A percentile compares a stretch with the other conserved stretches of the same genome.
phyloP scores from a whole-genome alignment of 2,888 invertebrate species.

The Strigamia transsilvanica region DNA sequence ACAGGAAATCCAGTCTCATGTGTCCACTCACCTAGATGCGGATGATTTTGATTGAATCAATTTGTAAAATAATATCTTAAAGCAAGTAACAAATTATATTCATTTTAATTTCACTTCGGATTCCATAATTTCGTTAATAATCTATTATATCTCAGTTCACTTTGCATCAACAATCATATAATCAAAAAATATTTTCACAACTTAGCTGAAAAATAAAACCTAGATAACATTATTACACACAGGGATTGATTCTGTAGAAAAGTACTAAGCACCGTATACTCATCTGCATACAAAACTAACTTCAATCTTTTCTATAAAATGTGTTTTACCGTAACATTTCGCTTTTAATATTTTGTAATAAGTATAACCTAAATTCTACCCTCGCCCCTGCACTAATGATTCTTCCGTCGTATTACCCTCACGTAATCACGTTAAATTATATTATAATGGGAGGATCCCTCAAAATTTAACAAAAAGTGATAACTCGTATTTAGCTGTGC shows the following conservation, averaged over 20 bases:
- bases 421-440: too few species aligned
- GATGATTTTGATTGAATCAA: not conserved
- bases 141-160: not conserved
- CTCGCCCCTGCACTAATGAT: too few species aligned
- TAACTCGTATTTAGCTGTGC: not conserved
- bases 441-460: too few species aligned
- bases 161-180: conserved; percentile 1
- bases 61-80: not conserved
- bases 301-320: not conserved
- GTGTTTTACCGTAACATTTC: not conserved
- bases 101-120: not conserved
- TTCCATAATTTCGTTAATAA: not conserved
- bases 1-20: not conserved
- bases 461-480: not conserved
- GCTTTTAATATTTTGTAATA: not conserved
- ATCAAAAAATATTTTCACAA: not conserved
- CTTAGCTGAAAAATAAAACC: not conserved
- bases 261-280: not conserved
- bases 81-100: not conserved
- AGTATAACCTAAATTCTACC: not conserved
- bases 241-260: conserved; percentile 2
- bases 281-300: not conserved
- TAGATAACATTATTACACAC: not conserved
- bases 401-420: too few species aligned
- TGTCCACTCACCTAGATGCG: not conserved